Percentiles rank a stretch among this genome's conserved stretches.
Evolutionary conservation across 2,113 vertebrate genomes (phyloP).

Genomic region (Corythornis cristatus): DNA sequence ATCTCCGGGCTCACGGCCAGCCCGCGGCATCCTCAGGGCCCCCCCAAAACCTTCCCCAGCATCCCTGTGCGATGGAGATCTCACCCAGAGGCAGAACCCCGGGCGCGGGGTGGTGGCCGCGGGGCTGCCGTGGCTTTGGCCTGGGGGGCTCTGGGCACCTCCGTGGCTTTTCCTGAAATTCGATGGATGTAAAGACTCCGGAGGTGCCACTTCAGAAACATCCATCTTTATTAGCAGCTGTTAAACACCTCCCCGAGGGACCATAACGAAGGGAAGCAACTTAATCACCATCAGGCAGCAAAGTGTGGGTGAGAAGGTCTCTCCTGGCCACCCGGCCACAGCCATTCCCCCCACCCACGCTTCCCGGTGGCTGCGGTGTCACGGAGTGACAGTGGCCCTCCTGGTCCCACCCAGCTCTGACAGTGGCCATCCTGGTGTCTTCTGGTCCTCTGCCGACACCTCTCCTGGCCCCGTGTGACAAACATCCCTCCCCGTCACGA

Average conservation of each 20-base stretch:
- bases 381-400: not conserved
- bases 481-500: not conserved
- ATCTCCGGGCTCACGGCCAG: not conserved
- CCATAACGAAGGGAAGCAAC: slow-evolving; percentile 33
- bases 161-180: not conserved
- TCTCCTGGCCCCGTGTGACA: no score
- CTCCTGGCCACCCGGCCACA: fast-evolving
- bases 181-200: not conserved
- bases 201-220: not conserved
- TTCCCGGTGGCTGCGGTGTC: not conserved
- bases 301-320: not conserved
- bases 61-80: fast-evolving
- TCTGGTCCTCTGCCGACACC: not conserved
- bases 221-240: slow-evolving; percentile 53
- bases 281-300: slow-evolving; percentile 25
- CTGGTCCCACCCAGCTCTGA: not conserved
- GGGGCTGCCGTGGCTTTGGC: not conserved
- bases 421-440: not conserved
- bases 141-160: not conserved
- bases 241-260: slow-evolving; percentile 58
- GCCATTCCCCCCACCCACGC: fast-evolving
- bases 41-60: fast-evolving
- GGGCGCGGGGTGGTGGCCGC: fast-evolving
- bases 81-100: not conserved
- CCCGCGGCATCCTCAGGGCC: not conserved